These are phyloP conservation scores for Cervus canadensis DNA, from an alignment of 2,113 vertebrate species.

Conservation along the genomic window DNA sequence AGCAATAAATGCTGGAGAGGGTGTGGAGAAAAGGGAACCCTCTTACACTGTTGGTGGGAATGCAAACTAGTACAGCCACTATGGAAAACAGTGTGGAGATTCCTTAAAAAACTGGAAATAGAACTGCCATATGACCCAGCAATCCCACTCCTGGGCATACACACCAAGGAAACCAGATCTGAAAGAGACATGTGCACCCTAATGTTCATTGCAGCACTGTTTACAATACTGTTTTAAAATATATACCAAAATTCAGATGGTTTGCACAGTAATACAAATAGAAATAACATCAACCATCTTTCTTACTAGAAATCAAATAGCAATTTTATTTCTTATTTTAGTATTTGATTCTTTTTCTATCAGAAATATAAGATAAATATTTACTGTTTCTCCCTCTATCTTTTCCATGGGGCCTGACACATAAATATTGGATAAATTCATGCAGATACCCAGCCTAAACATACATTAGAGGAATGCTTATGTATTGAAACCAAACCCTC, in stretches of 20 bases:
- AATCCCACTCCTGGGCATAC: no score
- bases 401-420: not conserved
- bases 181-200: no score
- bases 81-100: no score
- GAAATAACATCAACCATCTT: not conserved
- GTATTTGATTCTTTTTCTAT: not conserved
- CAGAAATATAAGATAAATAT: not conserved
- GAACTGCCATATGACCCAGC: no score
- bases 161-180: no score
- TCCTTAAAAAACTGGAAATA: no score
- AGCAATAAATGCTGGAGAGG: no score
- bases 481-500: not conserved
- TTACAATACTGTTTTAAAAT: not conserved
- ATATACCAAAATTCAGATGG: not conserved
- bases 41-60: no score
- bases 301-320: not conserved
- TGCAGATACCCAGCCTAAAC: accelerated
- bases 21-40: no score
- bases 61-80: no score
- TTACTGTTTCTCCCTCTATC: not conserved
- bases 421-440: not conserved
- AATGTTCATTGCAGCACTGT: no score
- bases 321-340: not conserved
- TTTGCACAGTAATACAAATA: not conserved
- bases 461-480: accelerated